These are phyloP conservation scores for Ptilodon capucinus DNA, from an alignment of 2,888 invertebrate genomes.

Conservation along the genomic window DNA sequence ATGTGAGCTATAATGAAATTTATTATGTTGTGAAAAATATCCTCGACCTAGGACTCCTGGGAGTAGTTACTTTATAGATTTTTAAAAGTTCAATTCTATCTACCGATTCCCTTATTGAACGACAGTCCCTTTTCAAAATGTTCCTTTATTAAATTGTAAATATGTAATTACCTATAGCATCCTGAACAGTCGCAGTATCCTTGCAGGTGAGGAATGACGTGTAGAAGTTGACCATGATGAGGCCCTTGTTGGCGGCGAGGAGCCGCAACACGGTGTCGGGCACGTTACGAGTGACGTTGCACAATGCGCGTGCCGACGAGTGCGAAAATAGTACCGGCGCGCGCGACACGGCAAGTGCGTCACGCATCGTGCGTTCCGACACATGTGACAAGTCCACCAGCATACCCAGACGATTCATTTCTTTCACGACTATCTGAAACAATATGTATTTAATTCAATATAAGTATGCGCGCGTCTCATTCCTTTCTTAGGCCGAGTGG, in stretches of 20 bases:
- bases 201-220: conserved; percentile 89
- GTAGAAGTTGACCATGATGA: conserved; percentile 95
- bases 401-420: conserved; percentile 96
- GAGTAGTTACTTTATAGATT: too few species aligned
- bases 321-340: conserved; percentile 95
- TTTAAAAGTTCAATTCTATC: too few species aligned
- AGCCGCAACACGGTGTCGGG: conserved; percentile 88
- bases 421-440: conserved; percentile 90
- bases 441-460: too few species aligned
- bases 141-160: too few species aligned
- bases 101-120: too few species aligned
- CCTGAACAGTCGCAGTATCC: conserved; percentile 88
- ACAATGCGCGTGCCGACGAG: conserved; percentile 90
- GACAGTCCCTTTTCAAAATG: too few species aligned
- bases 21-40: too few species aligned
- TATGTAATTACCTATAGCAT: conserved; percentile 90
- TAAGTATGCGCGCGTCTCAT: too few species aligned
- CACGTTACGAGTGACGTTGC: conserved; percentile 91
- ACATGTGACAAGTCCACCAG: conserved; percentile 93
- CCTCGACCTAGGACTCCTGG: too few species aligned
- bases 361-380: conserved; percentile 90
- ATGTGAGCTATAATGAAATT: conserved; percentile 91
- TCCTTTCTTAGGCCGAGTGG: too few species aligned
- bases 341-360: conserved; percentile 88
- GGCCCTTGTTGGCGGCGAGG: conserved; percentile 89